A percentile compares a stretch with the other conserved stretches of the same genome.
Conservation (phyloP, 2,888 invertebrate genomes). For the Petrolisthes cinctipes region DNA sequence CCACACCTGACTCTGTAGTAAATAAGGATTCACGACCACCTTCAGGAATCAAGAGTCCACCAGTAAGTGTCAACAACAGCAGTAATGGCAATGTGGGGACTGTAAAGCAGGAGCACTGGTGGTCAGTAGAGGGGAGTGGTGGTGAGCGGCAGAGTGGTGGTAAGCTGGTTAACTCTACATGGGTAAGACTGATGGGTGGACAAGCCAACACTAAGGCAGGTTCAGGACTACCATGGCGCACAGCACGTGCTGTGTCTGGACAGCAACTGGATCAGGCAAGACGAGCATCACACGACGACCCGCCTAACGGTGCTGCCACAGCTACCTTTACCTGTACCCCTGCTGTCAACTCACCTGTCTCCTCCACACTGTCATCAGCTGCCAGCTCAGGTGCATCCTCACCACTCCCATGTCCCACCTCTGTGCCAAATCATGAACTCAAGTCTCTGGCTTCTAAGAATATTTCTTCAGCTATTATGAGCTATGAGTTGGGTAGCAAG, state of each 20-base stretch:
- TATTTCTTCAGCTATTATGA: constrained; percentile 65
- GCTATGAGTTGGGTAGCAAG: constrained; percentile 59
- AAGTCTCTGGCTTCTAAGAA: constrained; percentile 64
- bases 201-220: constrained; percentile 33
- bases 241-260: constrained; percentile 61
- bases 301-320: constrained; percentile 49
- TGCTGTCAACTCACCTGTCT: constrained; percentile 52
- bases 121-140: constrained; percentile 41
- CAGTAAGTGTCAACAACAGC: constrained; percentile 14
- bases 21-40: constrained; percentile 30
- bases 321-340: constrained; percentile 51
- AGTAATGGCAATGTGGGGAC: not conserved
- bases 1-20: constrained; percentile 23
- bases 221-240: constrained; percentile 59
- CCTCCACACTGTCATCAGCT: constrained; percentile 42
- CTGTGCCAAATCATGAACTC: constrained; percentile 44
- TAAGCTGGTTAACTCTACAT: constrained; percentile 60
- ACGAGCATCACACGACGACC: constrained; percentile 51
- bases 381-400: constrained; percentile 54
- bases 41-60: constrained; percentile 45
- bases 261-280: constrained; percentile 53
- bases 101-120: constrained; percentile 57
- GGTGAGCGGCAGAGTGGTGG: constrained; percentile 22
- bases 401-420: constrained; percentile 35
- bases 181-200: constrained; percentile 61